Evolutionary conservation across 2,888 invertebrate genomes (phyloP).

Genomic region (Eilema sororculum): DNA sequence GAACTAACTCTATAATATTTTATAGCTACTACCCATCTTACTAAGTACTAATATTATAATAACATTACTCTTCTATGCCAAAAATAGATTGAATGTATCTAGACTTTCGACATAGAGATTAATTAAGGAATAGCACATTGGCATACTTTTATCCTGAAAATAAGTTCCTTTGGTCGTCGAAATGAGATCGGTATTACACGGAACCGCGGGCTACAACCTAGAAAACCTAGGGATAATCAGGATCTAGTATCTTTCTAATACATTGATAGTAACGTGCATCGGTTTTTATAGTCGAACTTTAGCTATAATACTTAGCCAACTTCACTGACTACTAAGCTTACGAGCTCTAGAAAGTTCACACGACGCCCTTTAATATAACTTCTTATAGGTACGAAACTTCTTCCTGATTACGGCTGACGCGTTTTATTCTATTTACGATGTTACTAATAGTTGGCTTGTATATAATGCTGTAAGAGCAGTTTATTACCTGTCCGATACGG

Average conservation of each 20-base stretch:
- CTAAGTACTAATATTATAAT: no score
- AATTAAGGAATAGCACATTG: no score
- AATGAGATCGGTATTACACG: no score
- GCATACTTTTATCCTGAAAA: no score
- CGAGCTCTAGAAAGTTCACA: constrained; percentile 48
- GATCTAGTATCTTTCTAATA: no score
- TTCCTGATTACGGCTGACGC: constrained; percentile 39
- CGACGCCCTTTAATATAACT: constrained; percentile 43
- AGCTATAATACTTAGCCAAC: constrained; percentile 48
- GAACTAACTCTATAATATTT: neutral
- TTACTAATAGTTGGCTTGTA: constrained; percentile 25
- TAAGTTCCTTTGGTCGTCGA: no score
- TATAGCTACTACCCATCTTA: no score
- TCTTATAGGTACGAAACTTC: constrained; percentile 42
- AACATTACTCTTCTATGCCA: no score
- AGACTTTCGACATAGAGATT: no score
- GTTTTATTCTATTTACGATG: constrained; percentile 44
- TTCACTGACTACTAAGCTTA: constrained; percentile 46
- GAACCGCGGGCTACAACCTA: no score
- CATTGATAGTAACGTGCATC: constrained; percentile 17
- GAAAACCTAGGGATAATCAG: no score
- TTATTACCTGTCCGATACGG: neutral
- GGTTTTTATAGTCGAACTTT: constrained; percentile 49
- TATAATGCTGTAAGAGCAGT: neutral
- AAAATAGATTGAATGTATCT: no score